Evolutionary conservation across 2,113 vertebrate species (phyloP), one percentile per base, ranked within the genome.

Genomic region (Synchiropus splendidus): DNA sequence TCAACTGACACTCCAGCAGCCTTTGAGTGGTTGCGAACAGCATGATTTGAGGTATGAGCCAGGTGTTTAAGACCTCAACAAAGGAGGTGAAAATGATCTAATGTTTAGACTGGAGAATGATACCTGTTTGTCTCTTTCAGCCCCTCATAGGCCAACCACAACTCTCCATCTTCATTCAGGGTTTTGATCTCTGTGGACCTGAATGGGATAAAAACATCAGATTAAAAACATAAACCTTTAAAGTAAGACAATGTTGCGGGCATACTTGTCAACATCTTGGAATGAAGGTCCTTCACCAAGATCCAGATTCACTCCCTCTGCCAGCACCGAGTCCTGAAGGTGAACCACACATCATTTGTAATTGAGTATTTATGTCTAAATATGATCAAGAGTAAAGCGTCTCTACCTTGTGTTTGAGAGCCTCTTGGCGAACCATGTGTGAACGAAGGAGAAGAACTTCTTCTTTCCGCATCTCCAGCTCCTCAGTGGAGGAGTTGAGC

Each of bases 111-210:
- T n/a, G n/a, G n/a, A n/a, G n/a, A n/a, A n/a, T n/a, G 12, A 86
- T 83, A 97, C 93, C 90, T 94, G 80, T 95, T 97, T 72, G 92
- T 87, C 84, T 94, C 89, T 83, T 98, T 98, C 78, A 98, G 80
- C 70, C 94, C 92, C 86, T 93, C 89, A 79, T 98, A 95, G 74
- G 86, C 93, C 83, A 97, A 83, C 92, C 91, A 96, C 69, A 98
- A 86, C 64, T 97, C 94, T 83, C 92, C 92, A 44, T 98, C 93
- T 83, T 98, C 92, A 83, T 96, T 96, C 80, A 98, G 77, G 52
- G 86, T 77, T 58, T 86, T 88, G 71, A 69, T 86, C 71, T 91
- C 84, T 70, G 85, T 62, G 63, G 86, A 78, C 74, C 94, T 97
- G 85, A 80, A 14, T 16, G 53, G 14, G 6, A 48, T 34, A 17